Evolutionary conservation across 1,140 invertebrate genomes (phyloP), one percentile per base, ranked within the genome.

Genomic region (Stegodyphus dumicola): DNA sequence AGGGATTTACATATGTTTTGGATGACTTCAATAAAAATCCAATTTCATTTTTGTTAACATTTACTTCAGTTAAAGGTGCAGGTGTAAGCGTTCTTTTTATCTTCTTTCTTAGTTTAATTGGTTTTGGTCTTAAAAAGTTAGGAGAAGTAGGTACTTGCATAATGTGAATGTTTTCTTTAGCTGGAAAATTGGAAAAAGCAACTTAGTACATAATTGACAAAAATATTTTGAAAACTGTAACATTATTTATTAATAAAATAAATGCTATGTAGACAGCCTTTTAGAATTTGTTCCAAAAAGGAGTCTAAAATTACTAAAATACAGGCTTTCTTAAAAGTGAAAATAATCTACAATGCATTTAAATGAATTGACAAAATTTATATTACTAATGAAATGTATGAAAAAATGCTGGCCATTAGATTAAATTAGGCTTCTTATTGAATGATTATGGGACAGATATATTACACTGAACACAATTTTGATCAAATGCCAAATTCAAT

Each of bases 71-170:
- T 17, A 81, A 56, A 65, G 79, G 70, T 54, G 13, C 11, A 67
- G 6, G 17, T 10, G 54, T 17, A 17, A 67, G 56, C 5, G 64
- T 4, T 65, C 52, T 10, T 6, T 10, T 0, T 5, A 5, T 9
- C 65, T 52, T 73, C n/a, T 81, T 81, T 64, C 70, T 81, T 18
- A 81, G 56, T 18, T 60, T 73, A 48, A 81, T 81, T 52, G 79
- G 69, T 52, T 81, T 81, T 7, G 79, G 79, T 17, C 74, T 81
- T 33, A 81, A 33, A 54, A 81, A 81, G 48, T 70, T 81, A 52
- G 79, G 79, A 56, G 79, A 81, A 17, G 69, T 73, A 18, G 79
- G 54, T n/a, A 81, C 79, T 65, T 81, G 70, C 69, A 81, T 65
- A 5, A 74, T 49, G 65, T 74, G 53, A 15, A 60, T 56, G 9